Evolutionary conservation across 1,140 invertebrate species (phyloP), one percentile per base, ranked within the genome.

Genomic region (Drosophila tropicalis): DNA sequence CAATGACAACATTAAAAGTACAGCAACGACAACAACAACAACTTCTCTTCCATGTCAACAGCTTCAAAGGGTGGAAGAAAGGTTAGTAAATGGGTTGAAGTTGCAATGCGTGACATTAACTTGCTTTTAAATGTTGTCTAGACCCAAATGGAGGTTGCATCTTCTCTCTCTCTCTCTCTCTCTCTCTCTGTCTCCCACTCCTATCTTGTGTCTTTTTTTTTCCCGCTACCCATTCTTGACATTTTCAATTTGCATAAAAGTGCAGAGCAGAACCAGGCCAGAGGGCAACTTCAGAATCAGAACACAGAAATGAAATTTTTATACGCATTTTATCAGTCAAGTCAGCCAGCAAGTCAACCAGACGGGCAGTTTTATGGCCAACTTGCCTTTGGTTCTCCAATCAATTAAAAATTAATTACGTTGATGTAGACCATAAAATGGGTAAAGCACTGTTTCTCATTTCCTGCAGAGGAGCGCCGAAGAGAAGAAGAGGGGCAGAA

Each of bases 351-450:
- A n/a, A 44, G n/a, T 7, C n/a, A 17, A 15, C 19, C 44, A 51
- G 17, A 9, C 17, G 17, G 17, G 12, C 44, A 51, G 17, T 51
- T 51, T 51, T 51, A 51, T 51, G 44, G 44, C 44, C 44, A 51
- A 51, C 56, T 39, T 39, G 5, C 32, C 56, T 36, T 36, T 67
- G 39, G 13, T 64, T 55, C 55, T 68, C 65, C 73, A 76, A 76
- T 76, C 73, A 76, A 76, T 76, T 76, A 64, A 64, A 70, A 76
- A 76, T 76, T 76, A 76, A 76, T 70, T 76, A 76, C 64, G 61
- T 75, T 75, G 22, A 64, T 40, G 12, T 13, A 40, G 72, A 34
- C 55, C 72, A 44, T 61, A 62, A 74, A 56, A 69, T 58, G 34
- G 51, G 41, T 41, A 57, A 40, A 44, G 34, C 32, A 7, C 13